These are phyloP conservation scores for Mareca penelope DNA, from an alignment of 2,797 vertebrate species.

Conservation along the genomic window DNA sequence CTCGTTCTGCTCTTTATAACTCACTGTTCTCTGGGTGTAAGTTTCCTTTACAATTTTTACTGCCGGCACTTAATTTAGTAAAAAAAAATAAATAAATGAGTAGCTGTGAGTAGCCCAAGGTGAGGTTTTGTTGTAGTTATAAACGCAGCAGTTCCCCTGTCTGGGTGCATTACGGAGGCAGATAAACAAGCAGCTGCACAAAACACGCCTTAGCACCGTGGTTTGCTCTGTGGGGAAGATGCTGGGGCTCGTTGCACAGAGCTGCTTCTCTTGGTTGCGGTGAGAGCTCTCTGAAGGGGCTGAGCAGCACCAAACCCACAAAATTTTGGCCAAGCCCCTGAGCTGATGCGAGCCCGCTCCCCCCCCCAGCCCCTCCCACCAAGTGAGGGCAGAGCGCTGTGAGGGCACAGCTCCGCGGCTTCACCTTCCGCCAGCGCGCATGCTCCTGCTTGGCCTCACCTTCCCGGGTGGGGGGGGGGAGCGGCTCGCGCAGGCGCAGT, in stretches of 20 bases:
- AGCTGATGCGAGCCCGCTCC: too few species aligned
- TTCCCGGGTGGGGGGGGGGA: background rate
- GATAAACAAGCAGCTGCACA: rapidly evolving
- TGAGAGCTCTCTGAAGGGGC: too few species aligned
- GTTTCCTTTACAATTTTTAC: background rate
- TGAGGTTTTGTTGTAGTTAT: background rate
- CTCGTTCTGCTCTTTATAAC: background rate
- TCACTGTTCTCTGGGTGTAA: background rate
- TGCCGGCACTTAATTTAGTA: background rate
- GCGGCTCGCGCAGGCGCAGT: background rate
- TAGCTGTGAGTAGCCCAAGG: background rate
- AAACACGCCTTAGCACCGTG: rapidly evolving
- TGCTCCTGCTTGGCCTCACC: rapidly evolving
- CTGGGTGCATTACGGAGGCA: background rate
- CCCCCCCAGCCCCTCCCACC: too few species aligned
- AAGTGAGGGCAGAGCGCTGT: background rate
- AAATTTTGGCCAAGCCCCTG: background rate
- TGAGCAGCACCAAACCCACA: too few species aligned
- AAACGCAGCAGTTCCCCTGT: rapidly evolving
- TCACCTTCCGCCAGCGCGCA: rapidly evolving
- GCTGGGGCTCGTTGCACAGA: rapidly evolving
- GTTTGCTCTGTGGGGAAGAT: background rate
- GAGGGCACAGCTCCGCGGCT: background rate
- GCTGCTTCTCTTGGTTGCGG: background rate
- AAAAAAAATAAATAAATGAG: background rate